Conservation (phyloP, 2,888 invertebrate genomes). For the Linyphia triangularis region DNA sequence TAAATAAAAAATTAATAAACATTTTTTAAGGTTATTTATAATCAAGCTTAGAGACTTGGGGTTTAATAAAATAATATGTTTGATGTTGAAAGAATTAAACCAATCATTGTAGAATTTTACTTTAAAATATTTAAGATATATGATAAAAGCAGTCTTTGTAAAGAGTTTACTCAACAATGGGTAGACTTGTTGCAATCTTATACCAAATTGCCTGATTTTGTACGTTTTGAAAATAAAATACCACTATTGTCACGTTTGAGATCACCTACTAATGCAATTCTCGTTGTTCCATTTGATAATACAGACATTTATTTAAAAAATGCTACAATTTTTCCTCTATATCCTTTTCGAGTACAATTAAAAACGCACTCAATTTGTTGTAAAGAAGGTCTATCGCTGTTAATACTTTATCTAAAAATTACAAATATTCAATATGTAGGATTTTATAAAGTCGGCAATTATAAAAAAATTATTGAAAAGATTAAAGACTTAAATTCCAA, state of each 20-base stretch:
- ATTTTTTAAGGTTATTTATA: no score
- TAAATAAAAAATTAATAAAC: no score
- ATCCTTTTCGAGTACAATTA: neutral
- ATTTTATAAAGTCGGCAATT: slow-evolving; percentile 14
- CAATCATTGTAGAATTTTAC: neutral
- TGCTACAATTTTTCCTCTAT: neutral
- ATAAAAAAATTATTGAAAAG: neutral
- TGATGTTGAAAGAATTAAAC: neutral
- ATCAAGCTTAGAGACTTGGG: no score
- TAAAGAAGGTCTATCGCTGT: neutral
- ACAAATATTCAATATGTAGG: neutral
- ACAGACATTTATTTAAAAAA: neutral
- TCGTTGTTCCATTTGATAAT: slow-evolving; percentile 17
- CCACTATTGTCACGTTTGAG: neutral
- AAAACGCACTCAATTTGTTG: neutral
- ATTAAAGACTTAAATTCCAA: neutral
- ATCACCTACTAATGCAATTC: neutral
- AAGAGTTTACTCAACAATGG: neutral
- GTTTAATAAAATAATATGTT: neutral
- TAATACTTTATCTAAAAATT: slow-evolving; percentile 15
- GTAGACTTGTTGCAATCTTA: neutral
- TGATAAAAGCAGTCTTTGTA: neutral
- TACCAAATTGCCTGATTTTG: slow-evolving; percentile 12
- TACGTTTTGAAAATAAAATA: neutral
- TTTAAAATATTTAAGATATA: slow-evolving; percentile 6